Evolutionary conservation across 2,113 vertebrate species (phyloP), one percentile per base, ranked within the genome.

Genomic region (Clupea harengus): DNA sequence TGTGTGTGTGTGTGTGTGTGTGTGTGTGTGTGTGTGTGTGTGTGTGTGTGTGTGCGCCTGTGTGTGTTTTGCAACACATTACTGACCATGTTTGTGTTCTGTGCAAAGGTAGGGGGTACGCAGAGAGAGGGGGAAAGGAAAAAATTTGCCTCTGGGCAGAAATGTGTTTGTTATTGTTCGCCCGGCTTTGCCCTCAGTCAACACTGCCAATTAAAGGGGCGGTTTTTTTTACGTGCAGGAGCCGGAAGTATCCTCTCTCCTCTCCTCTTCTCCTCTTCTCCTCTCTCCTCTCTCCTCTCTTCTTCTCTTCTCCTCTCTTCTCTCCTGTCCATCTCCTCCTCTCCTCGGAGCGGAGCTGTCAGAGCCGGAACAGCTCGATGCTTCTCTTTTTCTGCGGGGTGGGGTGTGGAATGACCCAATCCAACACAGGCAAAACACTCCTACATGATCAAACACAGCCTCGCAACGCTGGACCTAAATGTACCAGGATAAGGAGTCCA

Each of bases 121-220:
- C 81, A 91, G 92, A 91, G 86, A 86, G 87, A 91, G 92, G 87
- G 83, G 88, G 91, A 92, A 10, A 4, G 60, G 11, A 8, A 72
- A 72, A 28, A 32, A 72, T 13, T 10, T 28, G 64, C 64, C 64
- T 72, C 64, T 13, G 25, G 64, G 64, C 64, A 72, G 64, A 72
- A 93, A 92, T 82, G 88, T 93, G 93, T 94, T 94, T 93, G 93
- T 94, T 94, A 93, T 94, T 94, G 92, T 94, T 94, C 90, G 89
- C 90, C 88, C 91, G 90, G 88, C 90, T 93, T 90, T 54, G 92
- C 91, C 91, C 91, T 87, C 84, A 93, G 92, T 92, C 92, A 91
- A 88, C 92, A 90, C 90, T 88, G 88, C 89, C 90, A 93, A 93
- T 94, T 94, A 93, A 93, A 93, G 92, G 90, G 92, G 92, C 91